phyloP scores from a whole-genome alignment of 2,888 invertebrate species.

The Phania funesta region DNA sequence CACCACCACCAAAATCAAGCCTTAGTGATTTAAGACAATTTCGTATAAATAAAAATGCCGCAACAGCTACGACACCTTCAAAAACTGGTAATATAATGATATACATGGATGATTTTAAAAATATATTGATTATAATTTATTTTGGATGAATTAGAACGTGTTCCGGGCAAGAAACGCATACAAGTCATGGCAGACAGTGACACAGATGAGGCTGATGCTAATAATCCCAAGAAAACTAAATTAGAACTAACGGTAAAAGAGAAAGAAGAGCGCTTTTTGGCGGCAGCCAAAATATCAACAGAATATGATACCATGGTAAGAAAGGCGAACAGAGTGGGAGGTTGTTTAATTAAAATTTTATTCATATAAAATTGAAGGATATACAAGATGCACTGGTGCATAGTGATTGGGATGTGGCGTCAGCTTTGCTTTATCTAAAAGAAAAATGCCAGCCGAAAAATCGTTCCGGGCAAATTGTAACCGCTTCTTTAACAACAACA shows the following conservation, averaged over 20 bases:
- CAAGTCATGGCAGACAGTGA: constrained; percentile 79
- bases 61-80: constrained; percentile 54
- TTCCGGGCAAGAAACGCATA: constrained; percentile 79
- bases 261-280: constrained; percentile 78
- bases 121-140: background rate
- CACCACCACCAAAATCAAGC: constrained; percentile 72
- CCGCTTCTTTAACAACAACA: constrained; percentile 12
- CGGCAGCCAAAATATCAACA: constrained; percentile 77
- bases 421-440: constrained; percentile 76
- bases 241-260: constrained; percentile 75
- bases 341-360: background rate
- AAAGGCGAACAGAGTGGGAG: background rate
- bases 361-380: constrained; percentile 72
- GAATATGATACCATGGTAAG: constrained; percentile 79
- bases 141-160: constrained; percentile 72
- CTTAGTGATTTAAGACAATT: constrained; percentile 77
- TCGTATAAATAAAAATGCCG: constrained; percentile 75
- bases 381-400: constrained; percentile 80
- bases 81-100: constrained; percentile 70
- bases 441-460: constrained; percentile 74
- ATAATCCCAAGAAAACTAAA: constrained; percentile 75
- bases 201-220: constrained; percentile 76
- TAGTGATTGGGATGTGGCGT: constrained; percentile 79
- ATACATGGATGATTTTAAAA: too few relatives aligned
- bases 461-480: constrained; percentile 42